Evolutionary conservation across 2,888 invertebrate genomes (phyloP), one percentile per base, ranked within the genome.

Genomic region (Chrysolina oricalcia): DNA sequence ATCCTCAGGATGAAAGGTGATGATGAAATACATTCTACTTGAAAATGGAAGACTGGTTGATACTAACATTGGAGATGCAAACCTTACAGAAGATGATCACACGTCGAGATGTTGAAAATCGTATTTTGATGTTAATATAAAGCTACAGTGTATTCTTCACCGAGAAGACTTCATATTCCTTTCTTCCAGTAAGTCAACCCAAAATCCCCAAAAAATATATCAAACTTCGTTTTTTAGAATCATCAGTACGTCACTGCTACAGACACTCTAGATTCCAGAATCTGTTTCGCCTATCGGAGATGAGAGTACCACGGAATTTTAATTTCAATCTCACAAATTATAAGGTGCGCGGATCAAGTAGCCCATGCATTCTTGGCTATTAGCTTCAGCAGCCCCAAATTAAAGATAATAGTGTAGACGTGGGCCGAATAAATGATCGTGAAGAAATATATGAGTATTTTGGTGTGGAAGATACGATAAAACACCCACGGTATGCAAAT

Each of bases 391-490:
- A 76, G 75, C 78, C 75, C 71, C 17, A 79, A 80, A 80, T 81
- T 81, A 81, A 80, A 76, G 69, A 77, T 82, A 81, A 82, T 82
- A 81, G 80, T 70, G 74, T 77, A 79, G 77, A 80, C 82, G 82
- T 81, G 82, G 71, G 74, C 71, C 74, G 70, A 78, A 73, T 70
- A 17, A 65, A 66, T 46, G 35, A 72, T 48, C 41, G 19, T 48
- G 53, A 21, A 68, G n/a, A 40, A 41, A n/a, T 53, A 73, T 59
- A 48, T 21, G 35, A 27, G 23, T 48, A 17, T 17, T 48, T 48
- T n/a, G 43, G 66, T 66, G 13, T 59, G 9, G 23, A 59, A 59
- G 59, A 27, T 27, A 15, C 27, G 50, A 50, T 23, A 21, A 23
- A 43, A 50, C 46, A 43, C 48, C 23, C 27, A 67, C 27, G 19